These are phyloP conservation scores for Cephalopterus ornatus DNA, from an alignment of 2,113 vertebrate genomes.

Conservation along the genomic window DNA sequence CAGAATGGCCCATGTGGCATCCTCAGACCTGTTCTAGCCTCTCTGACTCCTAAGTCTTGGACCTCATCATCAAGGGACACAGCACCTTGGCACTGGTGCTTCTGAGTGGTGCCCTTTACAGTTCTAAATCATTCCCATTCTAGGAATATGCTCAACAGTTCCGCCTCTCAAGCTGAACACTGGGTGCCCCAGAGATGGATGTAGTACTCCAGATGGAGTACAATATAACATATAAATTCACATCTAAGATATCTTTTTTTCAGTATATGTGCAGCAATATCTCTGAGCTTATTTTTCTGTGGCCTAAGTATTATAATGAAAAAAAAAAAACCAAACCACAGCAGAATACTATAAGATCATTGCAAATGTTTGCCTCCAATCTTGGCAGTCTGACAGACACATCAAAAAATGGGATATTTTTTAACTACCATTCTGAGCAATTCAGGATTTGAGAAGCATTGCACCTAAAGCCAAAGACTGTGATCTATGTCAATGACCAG, in stretches of 20 bases:
- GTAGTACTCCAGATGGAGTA: background rate
- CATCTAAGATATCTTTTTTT: background rate
- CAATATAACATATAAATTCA: background rate
- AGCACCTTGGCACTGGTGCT: background rate
- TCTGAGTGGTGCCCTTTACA: background rate
- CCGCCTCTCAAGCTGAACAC: background rate
- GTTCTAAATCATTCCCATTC: background rate
- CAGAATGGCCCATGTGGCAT: fast-evolving
- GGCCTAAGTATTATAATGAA: background rate
- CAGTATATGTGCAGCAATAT: background rate
- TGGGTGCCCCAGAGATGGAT: background rate
- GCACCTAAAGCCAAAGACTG: background rate
- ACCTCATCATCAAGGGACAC: background rate
- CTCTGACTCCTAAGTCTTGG: background rate
- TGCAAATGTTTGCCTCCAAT: background rate
- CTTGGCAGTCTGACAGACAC: background rate
- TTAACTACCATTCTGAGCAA: background rate
- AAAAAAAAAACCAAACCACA: background rate
- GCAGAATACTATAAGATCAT: background rate
- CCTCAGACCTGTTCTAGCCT: background rate
- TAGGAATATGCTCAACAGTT: background rate
- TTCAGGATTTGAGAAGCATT: background rate
- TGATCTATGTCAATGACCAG: background rate
- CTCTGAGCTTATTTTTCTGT: background rate
- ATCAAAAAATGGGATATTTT: background rate